Evolutionary conservation across 2,113 vertebrate species (phyloP), one percentile per base, ranked within the genome.

Genomic region (Erythrolamprus reginae): DNA sequence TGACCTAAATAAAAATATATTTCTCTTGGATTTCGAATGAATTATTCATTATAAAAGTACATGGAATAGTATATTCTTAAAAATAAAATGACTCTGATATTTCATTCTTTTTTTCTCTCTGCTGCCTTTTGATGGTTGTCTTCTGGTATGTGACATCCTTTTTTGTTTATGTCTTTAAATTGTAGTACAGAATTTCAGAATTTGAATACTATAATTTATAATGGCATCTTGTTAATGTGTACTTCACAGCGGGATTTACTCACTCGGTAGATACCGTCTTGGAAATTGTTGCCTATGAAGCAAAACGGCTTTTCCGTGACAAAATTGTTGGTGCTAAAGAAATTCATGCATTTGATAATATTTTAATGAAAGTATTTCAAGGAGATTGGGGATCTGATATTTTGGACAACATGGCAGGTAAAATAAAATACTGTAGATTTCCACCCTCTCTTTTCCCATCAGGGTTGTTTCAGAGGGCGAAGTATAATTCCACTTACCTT

Each of bases 231-330:
- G 65, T 65, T 21, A 85, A 61, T 88, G 9, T 88, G 8, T 58
- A 91, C 91, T 92, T 96, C 95, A 82, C 91, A 99, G 98, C 97
- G 89, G 97, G 97, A 91, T 97, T 96, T 19, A 96, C 96, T 86
- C 95, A 98, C 89, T 95, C 96, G 56, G 93, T 97, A 97, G 98
- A 99, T 94, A 97, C 97, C 2, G 97, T 99, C 10, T 90, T 99
- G 95, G 98, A 99, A 97, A 97, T 98, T 91, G 96, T 99, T 77
- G 98, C 97, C 1, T 98, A 99, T 1, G 99, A 99, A 97, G 99
- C 98, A 50, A 89, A 88, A 48, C 96, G 99, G 89, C 97, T 99
- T 89, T 99, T 99, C 96, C 98, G 99, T 95, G 99, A 99, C 96
- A 97, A 98, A 89, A 98, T 99, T 33, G 99, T 99, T 94, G 97